phyloP scores from a whole-genome alignment of 1,140 invertebrate genomes.

The Gonatopus flavifemur region DNA sequence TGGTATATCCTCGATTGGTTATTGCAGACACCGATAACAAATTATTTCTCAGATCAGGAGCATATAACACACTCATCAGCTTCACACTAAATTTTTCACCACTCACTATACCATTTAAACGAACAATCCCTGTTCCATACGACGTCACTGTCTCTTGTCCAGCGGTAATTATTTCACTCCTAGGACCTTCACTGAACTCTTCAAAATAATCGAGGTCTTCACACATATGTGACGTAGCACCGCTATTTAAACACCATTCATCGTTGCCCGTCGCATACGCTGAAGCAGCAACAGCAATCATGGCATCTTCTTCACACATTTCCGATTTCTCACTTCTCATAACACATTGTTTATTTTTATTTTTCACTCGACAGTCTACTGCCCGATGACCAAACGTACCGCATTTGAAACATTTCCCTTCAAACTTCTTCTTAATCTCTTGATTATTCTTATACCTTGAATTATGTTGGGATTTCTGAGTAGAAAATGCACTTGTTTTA shows the following conservation, averaged over 20 bases:
- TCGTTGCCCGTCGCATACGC: neutral
- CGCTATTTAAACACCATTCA: conserved; percentile 4
- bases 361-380: neutral
- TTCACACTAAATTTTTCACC: neutral
- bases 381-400: neutral
- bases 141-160: neutral
- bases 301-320: neutral
- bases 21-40: conserved; percentile 5
- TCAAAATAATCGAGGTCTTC: neutral
- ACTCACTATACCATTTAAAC: neutral
- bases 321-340: neutral
- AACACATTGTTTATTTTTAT: no score
- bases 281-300: neutral
- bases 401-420: neutral
- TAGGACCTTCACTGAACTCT: neutral
- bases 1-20: conserved; percentile 9
- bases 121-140: neutral
- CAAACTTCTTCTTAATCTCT: neutral
- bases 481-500: no score
- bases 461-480: no score
- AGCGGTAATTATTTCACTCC: neutral
- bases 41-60: conserved; percentile 8
- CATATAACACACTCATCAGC: conserved; percentile 13
- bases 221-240: conserved; percentile 1
- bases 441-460: no score